Base-by-base conservation (phyloP, 2,797 vertebrate species). In the Phrynocephalus vlangalii region DNA sequence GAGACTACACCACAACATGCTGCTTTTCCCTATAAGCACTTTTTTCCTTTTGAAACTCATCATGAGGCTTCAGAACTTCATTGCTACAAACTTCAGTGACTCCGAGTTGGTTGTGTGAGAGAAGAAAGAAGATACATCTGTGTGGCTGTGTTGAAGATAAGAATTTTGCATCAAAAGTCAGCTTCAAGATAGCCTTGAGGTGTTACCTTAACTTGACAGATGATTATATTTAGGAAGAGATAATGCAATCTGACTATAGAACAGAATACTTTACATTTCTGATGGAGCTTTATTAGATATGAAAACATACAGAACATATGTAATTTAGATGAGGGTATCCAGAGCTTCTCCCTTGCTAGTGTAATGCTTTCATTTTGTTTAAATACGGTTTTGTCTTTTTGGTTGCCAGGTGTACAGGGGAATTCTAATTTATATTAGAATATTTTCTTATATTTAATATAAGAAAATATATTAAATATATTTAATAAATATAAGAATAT, bases 171-270 rank as follows among this genome's bases (percentile, higher is more conserved):
- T 16, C 28, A 26, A 85, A 85, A 15, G n/a, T 68, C 73, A 67
- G 3, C 10, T 9, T 77, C 48, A 85, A 30, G 30, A 13, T 44
- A 79, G 20, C 33, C 73, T 28, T 81, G 48, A 90, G 82, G 28
- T 24, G 80, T 20, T 48, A 71, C 60, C 70, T 73, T 84, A 88
- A 33, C 28, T 60, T 0, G 66, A 75, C 60, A 87, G 44, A 75
- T 86, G 50, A n/a, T n/a, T 33, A 75, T 66, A 66, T 73, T 87
- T 66, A 87, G 79, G 52, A 75, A 87, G 22, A 6, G 28, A 18
- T 82, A 75, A 76, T 75, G 56, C 50, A 82, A 50, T 75, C 18
- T 63, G 28, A 79, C 79, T 71, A 79, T 78, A 82, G 48, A 66
- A 15, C 22, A 72, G 30, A 60, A 56, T 18, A 73, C 7, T 75